These are phyloP conservation scores for Pantherophis guttatus DNA, from an alignment of 2,113 vertebrate species.

Conservation along the genomic window DNA sequence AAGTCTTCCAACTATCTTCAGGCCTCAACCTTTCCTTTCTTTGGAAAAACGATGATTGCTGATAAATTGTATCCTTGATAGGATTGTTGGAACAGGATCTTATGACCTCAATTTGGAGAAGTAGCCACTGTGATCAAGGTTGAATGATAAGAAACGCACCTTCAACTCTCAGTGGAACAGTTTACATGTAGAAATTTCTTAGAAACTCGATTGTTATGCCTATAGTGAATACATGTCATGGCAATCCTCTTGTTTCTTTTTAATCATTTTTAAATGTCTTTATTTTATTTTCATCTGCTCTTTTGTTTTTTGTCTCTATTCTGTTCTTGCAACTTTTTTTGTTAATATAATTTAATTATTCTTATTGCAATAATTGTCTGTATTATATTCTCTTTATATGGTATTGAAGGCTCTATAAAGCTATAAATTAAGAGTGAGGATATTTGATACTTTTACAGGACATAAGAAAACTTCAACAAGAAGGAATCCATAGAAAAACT, in stretches of 20 bases:
- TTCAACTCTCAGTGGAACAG: background rate
- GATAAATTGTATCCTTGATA: conserved; percentile 7
- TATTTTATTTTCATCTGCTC: background rate
- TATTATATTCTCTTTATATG: background rate
- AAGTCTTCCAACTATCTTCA: background rate
- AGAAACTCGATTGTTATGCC: background rate
- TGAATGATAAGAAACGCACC: background rate
- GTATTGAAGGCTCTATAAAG: background rate
- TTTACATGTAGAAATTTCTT: background rate
- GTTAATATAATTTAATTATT: background rate
- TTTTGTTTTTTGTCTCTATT: background rate
- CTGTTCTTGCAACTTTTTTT: background rate
- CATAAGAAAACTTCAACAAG: background rate
- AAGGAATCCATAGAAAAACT: background rate
- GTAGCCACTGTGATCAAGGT: background rate
- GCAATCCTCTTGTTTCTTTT: background rate
- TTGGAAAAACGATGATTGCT: conserved; percentile 7
- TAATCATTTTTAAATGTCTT: background rate
- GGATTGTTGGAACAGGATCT: background rate
- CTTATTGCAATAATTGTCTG: background rate
- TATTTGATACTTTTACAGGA: background rate
- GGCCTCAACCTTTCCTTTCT: background rate
- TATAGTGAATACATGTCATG: background rate
- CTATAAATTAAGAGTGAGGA: background rate
- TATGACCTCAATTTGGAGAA: background rate